Evolutionary conservation across 2,113 vertebrate species (phyloP).

Genomic region (Onychostruthus taczanowskii): DNA sequence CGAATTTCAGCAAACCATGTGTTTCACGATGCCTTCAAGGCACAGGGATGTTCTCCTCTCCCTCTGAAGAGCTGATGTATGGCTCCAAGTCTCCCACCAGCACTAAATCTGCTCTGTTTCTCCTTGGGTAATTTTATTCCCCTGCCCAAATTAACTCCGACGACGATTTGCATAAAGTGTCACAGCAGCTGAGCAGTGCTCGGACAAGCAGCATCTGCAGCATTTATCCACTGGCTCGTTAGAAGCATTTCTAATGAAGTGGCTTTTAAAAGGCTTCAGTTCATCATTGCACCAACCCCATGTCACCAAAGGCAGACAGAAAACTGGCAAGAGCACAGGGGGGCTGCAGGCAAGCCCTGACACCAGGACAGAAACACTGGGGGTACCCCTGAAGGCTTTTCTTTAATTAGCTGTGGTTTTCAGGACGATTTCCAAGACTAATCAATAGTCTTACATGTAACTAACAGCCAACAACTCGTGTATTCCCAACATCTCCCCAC

Average conservation of each 20-base stretch:
- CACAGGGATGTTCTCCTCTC: fast-evolving
- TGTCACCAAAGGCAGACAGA: background rate
- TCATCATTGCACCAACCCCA: background rate
- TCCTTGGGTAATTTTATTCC: background rate
- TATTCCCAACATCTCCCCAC: background rate
- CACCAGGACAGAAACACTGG: background rate
- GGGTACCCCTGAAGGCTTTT: background rate
- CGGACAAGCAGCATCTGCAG: background rate
- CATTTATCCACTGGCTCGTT: background rate
- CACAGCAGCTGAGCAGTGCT: background rate
- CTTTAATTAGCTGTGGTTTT: background rate
- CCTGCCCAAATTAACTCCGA: background rate
- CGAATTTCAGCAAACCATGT: background rate
- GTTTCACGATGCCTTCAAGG: background rate
- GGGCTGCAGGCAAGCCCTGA: background rate
- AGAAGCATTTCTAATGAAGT: background rate
- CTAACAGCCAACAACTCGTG: background rate
- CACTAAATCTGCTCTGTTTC: background rate
- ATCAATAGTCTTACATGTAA: background rate
- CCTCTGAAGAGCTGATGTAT: background rate
- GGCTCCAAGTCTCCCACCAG: background rate
- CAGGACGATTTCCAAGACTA: background rate
- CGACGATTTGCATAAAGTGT: background rate
- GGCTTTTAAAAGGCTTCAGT: background rate
- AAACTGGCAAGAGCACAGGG: background rate